Percentiles rank a stretch among this genome's conserved stretches.
Evolutionary conservation across 2,113 vertebrate genomes (phyloP).

Genomic region (Laterallus jamaicensis): DNA sequence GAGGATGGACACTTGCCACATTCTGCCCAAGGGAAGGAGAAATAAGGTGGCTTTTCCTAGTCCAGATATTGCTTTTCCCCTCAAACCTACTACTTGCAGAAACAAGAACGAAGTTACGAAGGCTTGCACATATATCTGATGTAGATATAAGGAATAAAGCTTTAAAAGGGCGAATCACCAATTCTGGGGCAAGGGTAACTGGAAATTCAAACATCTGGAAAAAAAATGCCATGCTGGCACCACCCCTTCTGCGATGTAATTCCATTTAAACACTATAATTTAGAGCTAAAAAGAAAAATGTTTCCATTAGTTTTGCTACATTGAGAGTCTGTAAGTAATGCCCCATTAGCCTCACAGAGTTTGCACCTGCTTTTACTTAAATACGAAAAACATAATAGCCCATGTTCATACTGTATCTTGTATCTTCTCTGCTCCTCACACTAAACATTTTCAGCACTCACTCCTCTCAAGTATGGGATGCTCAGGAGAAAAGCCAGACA

Average conservation of each 20-base stretch:
- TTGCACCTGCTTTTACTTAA: conserved; percentile 59
- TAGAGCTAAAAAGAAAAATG: conserved; percentile 22
- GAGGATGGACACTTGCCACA: background rate
- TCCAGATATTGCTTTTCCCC: background rate
- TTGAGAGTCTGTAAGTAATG: conserved; percentile 21
- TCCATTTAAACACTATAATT: conserved; percentile 33
- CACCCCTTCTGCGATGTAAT: background rate
- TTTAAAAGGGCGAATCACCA: background rate
- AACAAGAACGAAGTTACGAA: background rate
- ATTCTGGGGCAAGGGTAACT: background rate
- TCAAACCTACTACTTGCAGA: background rate
- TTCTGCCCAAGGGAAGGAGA: background rate
- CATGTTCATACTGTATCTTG: background rate
- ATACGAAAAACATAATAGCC: conserved; percentile 8
- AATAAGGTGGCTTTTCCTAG: background rate
- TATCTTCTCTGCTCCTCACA: background rate
- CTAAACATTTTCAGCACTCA: background rate
- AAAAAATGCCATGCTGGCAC: background rate
- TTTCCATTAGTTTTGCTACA: conserved; percentile 56
- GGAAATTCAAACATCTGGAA: conserved; percentile 13
- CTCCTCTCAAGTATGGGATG: background rate
- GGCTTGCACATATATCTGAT: background rate
- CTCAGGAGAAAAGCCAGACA: background rate
- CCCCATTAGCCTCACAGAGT: conserved; percentile 27
- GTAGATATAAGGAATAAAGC: background rate